Base-by-base conservation (phyloP, 2,888 invertebrate genomes). In the Liodrosophila aerea region DNA sequence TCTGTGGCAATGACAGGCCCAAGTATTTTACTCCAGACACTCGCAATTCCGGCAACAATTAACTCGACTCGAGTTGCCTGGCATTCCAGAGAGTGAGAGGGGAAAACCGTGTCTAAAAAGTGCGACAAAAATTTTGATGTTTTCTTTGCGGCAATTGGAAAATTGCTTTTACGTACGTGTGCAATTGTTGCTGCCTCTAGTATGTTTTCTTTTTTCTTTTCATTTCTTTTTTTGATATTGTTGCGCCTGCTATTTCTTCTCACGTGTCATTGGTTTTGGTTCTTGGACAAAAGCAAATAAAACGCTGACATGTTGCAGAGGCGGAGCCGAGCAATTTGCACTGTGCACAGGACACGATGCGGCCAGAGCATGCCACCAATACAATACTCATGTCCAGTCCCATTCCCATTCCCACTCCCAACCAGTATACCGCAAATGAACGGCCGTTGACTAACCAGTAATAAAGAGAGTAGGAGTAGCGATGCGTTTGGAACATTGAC, bases 111-210 rank as follows among this genome's bases (percentile, higher is more conserved):
- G 27, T 36, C 22, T 33, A 47, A 56, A 69, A 72, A 65, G 60
- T 69, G 67, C 59, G 63, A 77, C 66, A 64, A 51, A 50, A 75
- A 75, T 78, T 72, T 77, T 66, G 73, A 72, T 73, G 66, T 78
- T 85, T n/a, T 82, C 68, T 74, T 71, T 85, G 77, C 64, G 83
- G 64, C 77, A 58, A 78, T 83, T 83, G 80, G 80, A 63, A 85
- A 85, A 80, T 80, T 76, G 73, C 84, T 85, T 80, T 70, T 83
- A 70, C 84, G 60, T 76, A 80, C 86, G 78, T 85, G 86, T 76
- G 66, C 86, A 83, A 70, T 80, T 70, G 76, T 72, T 77, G n/a
- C 59, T 30, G 60, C 47, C 44, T 16, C n/a, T 30, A 1, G 57
- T 50, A 27, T 30, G 30, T 2, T 16, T 27, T 31, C 4, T 37